Base-by-base conservation (phyloP, 53 echinoderm and acorn worm genomes). In the Apostichopus leukothele region DNA sequence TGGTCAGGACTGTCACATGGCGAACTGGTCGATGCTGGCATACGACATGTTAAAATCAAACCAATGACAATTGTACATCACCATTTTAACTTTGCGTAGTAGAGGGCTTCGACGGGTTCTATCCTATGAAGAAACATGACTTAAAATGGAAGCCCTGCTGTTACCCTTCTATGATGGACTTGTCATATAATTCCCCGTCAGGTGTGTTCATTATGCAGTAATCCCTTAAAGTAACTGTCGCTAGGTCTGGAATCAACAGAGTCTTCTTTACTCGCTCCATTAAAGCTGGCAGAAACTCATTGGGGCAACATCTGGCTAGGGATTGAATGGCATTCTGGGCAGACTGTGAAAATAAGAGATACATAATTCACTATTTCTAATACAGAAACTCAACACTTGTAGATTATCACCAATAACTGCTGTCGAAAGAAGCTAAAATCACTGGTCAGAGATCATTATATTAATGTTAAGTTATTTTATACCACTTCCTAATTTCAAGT, bases 121-220 rank as follows among this genome's bases (percentile, higher is more conserved):
- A 39, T 39, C 39, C 39, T 39, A 3, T 39, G 39, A 39, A 39
- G 39, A 39, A 39, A 39, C 39, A 39, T 39, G 39, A 39, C 57
- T 57, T 57, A 4, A 57, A 57, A 71, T 0, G 20, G 18, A 6
- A 71, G 20, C 71, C n/a, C 1, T 71, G 18, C 71, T 1, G 92
- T 84, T 86, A 98, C 98, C 91, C 94, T 68, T 93, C 94, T 76
- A 96, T 92, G 83, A 93, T 90, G 0, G 93, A 89, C 57, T 92
- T 93, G 88, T 98, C 94, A 86, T 91, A 93, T 51, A 98, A 89
- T 75, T 91, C 92, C 9, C 96, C 98, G 50, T 98, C 98, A 79
- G 98, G 98, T 52, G 96, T 96, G 25, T 84, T 83, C 92, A 93
- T 93, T 52, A 98, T 96, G 53, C 81, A 90, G 91, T 89, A 93